These are phyloP conservation scores for Florisuga fusca DNA, from an alignment of 2,797 vertebrate species.

Conservation along the genomic window DNA sequence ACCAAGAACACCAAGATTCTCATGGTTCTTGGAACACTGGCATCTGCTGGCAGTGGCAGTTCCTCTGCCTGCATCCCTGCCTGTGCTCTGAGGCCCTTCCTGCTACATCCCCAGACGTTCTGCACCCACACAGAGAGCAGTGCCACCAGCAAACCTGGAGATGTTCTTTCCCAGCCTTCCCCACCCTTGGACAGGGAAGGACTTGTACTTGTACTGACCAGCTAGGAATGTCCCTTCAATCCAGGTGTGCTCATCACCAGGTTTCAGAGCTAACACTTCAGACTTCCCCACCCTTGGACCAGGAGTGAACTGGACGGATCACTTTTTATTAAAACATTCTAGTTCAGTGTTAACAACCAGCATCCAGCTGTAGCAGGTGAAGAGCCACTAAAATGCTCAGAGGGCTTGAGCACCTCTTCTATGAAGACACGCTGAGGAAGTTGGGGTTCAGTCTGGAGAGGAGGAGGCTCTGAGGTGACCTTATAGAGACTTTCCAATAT, in stretches of 20 bases:
- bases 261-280: not conserved
- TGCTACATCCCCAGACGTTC: not conserved
- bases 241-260: not conserved
- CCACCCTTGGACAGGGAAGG: not conserved
- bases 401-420: too few relatives aligned
- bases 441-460: too few relatives aligned
- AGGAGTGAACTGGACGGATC: not conserved
- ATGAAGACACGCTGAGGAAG: too few relatives aligned
- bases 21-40: not conserved
- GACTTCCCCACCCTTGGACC: not conserved
- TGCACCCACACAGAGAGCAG: not conserved
- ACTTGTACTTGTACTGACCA: not conserved
- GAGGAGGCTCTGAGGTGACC: too few relatives aligned
- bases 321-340: fast-evolving
- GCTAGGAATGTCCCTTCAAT: not conserved
- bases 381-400: too few relatives aligned
- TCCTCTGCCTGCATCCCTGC: not conserved
- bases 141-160: not conserved
- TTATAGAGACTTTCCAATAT: too few relatives aligned
- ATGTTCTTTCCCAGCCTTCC: not conserved
- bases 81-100: not conserved
- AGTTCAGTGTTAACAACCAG: not conserved
- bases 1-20: not conserved
- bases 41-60: not conserved
- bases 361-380: too few relatives aligned